Conservation (phyloP, 2,797 vertebrate species). For the Erpetoichthys calabaricus region DNA sequence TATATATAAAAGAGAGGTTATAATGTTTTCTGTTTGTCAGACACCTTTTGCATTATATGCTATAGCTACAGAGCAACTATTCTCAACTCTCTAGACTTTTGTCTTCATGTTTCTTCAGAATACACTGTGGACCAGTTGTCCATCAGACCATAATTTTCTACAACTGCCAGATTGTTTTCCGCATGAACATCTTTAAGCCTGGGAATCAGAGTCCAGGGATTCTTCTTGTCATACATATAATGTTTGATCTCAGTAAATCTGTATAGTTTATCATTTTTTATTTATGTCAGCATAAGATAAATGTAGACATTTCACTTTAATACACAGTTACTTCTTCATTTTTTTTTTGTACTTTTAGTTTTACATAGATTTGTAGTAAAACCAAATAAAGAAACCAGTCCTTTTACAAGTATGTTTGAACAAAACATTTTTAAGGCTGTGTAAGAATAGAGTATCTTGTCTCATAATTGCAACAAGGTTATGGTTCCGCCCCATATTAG, state of each 20-base stretch:
- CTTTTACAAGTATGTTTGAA: too few relatives aligned
- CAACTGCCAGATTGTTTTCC: slow-evolving; percentile 6
- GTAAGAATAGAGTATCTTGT: too few relatives aligned
- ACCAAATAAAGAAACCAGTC: too few relatives aligned
- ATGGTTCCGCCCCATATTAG: too few relatives aligned
- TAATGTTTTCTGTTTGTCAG: not conserved
- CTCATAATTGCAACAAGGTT: too few relatives aligned
- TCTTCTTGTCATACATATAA: not conserved
- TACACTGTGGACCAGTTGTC: slow-evolving; percentile 5
- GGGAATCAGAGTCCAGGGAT: slow-evolving; percentile 3
- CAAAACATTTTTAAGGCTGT: too few relatives aligned
- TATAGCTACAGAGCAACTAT: not conserved
- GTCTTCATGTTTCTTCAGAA: slow-evolving; percentile 6
- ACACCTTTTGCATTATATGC: slow-evolving; percentile 1
- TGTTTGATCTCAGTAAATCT: not conserved
- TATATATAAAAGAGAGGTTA: too few relatives aligned
- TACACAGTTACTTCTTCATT: not conserved
- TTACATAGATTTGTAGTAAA: not conserved
- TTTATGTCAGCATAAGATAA: not conserved
- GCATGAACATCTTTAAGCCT: not conserved
- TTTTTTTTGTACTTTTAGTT: not conserved
- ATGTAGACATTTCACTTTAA: not conserved
- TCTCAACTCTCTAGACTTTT: too few relatives aligned
- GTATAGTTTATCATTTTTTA: not conserved
- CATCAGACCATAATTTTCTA: slow-evolving; percentile 9